Base-by-base conservation (phyloP, 2,113 vertebrate species). In the Polyodon spathula region DNA sequence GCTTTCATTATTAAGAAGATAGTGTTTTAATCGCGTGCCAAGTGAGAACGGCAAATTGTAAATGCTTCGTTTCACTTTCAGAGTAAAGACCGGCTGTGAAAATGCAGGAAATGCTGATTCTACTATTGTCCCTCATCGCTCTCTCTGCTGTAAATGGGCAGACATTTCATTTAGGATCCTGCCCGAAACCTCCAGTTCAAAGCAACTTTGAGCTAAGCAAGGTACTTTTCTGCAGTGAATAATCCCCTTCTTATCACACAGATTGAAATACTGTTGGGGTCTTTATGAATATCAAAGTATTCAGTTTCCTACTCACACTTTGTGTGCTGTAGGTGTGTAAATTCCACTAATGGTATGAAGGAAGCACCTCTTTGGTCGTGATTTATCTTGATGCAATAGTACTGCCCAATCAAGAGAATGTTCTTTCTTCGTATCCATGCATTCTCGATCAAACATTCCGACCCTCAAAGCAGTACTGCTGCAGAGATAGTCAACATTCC, bases 121-220 rank as follows among this genome's bases (percentile, higher is more conserved):
- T 81, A 40, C 4, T 79, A 48, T 37, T 80, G 52, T 67, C 73
- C 1, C 38, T 82, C 38, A 10, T 11, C 15, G 27, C 27, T 27
- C 27, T 27, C 27, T 27, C 27, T 50, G 12, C 48, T 50, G 64
- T 78, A 42, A 58, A 62, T 43, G 86, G 85, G 54, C 94, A 96
- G 63, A 78, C 84, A 0, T 90, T 92, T 39, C 91, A 90, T 27
- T 74, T 89, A 71, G 92, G 93, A 38, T 81, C 77, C 0, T 97
- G 94, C 69, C 89, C 90, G 2, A 81, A 84, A 6, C 92, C 90
- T 2, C 58, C 78, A 0, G 89, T 93, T 59, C 91, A 97, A 68
- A 68, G 85, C 14, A 63, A 78, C 37, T 97, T 97, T 0, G 73
- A 74, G 37, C 71, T 93, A 5, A 75, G 81, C 69, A 88, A 90